These are phyloP conservation scores for Bufo gargarizans DNA, from an alignment of 2,113 vertebrate genomes.

Conservation along the genomic window DNA sequence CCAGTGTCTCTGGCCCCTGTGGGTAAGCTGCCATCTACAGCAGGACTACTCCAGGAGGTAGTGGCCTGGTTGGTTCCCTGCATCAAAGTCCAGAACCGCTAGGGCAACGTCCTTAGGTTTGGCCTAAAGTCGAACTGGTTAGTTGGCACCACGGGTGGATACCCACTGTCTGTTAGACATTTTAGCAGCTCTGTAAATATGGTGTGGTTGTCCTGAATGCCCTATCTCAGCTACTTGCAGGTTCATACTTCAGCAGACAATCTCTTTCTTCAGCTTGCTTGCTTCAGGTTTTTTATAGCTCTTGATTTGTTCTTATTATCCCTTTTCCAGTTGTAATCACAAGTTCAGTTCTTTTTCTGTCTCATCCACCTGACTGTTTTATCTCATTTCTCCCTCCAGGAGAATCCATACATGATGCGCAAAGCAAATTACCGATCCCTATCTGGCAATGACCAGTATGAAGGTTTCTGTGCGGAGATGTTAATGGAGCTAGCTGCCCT, in stretches of 20 bases:
- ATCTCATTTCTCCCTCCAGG: constrained; percentile 68
- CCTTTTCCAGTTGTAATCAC: not conserved
- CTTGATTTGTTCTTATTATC: not conserved
- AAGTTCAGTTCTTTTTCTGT: not conserved
- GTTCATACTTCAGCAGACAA: not conserved
- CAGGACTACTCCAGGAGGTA: too few relatives aligned
- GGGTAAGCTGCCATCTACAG: too few relatives aligned
- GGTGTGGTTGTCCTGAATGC: not conserved
- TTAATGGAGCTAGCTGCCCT: constrained; percentile 83
- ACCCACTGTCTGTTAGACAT: not conserved
- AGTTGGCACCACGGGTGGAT: too few relatives aligned
- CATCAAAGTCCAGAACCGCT: too few relatives aligned
- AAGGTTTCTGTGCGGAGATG: constrained; percentile 95
- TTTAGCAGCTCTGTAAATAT: constrained; percentile 10
- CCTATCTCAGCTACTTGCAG: not conserved
- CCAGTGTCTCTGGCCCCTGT: too few relatives aligned
- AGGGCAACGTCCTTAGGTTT: too few relatives aligned
- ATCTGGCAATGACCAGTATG: constrained; percentile 82
- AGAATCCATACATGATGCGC: constrained; percentile 90
- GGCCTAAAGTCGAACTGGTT: too few relatives aligned
- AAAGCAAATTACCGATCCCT: constrained; percentile 80
- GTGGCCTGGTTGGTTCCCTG: too few relatives aligned
- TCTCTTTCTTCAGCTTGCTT: constrained; percentile 1
- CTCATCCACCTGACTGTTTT: not conserved
- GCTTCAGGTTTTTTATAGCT: not conserved